Conservation (phyloP, 1,140 invertebrate genomes). For the Battus philenor region DNA sequence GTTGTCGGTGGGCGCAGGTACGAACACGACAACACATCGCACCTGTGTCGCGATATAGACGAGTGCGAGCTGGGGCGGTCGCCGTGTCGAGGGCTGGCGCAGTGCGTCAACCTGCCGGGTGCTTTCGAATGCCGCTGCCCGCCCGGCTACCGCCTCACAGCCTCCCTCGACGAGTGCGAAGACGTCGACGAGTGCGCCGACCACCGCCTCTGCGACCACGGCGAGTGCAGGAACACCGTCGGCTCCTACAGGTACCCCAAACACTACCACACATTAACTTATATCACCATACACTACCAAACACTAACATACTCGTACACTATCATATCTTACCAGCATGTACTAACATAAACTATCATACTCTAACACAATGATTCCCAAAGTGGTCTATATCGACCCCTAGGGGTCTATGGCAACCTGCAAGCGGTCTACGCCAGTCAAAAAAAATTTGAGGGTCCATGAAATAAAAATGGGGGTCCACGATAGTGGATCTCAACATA, state of each 20-base stretch:
- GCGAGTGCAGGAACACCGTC: conserved; percentile 86
- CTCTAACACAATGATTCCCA: too few relatives aligned
- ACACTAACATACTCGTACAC: too few relatives aligned
- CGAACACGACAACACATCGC: conserved; percentile 84
- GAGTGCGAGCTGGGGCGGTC: conserved; percentile 79
- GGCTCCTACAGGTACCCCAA: conserved; percentile 81
- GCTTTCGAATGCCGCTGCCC: conserved; percentile 85
- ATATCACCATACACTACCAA: too few relatives aligned
- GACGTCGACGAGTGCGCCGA: conserved; percentile 86
- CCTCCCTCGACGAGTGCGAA: conserved; percentile 79
- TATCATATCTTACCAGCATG: too few relatives aligned
- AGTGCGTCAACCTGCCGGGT: conserved; percentile 85
- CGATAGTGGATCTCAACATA: too few relatives aligned
- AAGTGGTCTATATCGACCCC: too few relatives aligned
- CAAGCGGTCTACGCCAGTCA: too few relatives aligned
- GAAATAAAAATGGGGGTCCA: too few relatives aligned
- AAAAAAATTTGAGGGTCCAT: too few relatives aligned
- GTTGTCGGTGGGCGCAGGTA: conserved; percentile 77
- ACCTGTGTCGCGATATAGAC: conserved; percentile 86
- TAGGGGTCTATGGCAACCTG: too few relatives aligned
- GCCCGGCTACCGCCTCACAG: conserved; percentile 84
- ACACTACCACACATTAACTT: too few relatives aligned
- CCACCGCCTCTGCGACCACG: conserved; percentile 86
- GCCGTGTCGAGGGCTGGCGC: conserved; percentile 88
- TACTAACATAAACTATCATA: too few relatives aligned